Base-by-base conservation (phyloP, 1,140 invertebrate species). In the Lanistes nyassanus region DNA sequence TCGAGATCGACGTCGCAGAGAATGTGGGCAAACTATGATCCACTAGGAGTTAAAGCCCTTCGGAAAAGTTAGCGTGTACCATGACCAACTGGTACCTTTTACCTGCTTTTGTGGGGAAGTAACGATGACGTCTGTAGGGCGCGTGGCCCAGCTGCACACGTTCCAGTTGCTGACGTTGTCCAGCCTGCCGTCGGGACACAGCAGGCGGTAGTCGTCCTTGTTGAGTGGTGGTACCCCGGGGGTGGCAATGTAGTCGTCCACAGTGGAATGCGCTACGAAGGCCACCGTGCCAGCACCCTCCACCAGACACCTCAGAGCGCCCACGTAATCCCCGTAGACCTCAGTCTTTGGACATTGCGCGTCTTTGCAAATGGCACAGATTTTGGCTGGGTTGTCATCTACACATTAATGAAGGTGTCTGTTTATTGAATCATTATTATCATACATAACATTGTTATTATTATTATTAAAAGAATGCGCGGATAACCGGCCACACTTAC, bases 251-350 rank as follows among this genome's bases (percentile, higher is more conserved):
- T 95, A 96, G 85, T 97, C 96, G 26, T 92, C 92, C 0, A 97
- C 94, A 0, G 96, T 96, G 0, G 95, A 96, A 82, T 98, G 96
- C 77, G 96, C 95, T 3, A 97, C 94, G 87, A 98, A 98, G 0
- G 97, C 96, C 19, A 98, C 95, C 85, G 98, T 92, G 1, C 82
- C 83, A 31, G 96, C 96, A 7, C 94, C 93, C 71, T 94, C 92
- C 9, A 93, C 92, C 42, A 96, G 83, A 87, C 95, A 96, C 16
- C 93, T 89, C 19, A 96, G 88, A 9, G 94, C 93, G 1, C 95
- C 95, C 31, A 94, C 92, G 83, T 95, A 97, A 0, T 95, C 95
- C 55, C 94, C 93, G 88, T 95, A 97, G 2, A 94, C 94, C 91
- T 98, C 96, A 0, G 93, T 91, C 65, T 92, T 91, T 1, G 95